Percentiles rank a stretch among this genome's conserved stretches.
phyloP scores from a whole-genome alignment of 2,113 vertebrate genomes.

The Suncus etruscus region DNA sequence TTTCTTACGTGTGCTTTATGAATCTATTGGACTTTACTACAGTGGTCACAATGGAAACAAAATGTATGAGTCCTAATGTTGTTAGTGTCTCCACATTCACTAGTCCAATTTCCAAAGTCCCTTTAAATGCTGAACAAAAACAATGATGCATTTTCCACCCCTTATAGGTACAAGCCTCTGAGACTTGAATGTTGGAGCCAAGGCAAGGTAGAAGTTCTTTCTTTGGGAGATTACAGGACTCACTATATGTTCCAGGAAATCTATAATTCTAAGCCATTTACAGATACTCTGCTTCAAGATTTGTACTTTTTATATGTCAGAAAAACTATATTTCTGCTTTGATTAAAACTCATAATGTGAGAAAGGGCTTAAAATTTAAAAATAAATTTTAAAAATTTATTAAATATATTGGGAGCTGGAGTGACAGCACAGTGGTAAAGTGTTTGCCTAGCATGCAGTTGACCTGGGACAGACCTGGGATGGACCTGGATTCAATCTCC shows the following conservation, averaged over 20 bases:
- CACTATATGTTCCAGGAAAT: neutral
- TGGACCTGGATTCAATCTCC: no score
- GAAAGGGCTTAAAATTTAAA: neutral
- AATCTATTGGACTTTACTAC: neutral
- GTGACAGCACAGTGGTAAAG: no score
- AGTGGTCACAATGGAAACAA: no score
- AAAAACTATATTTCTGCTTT: neutral
- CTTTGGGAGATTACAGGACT: neutral
- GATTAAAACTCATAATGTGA: neutral
- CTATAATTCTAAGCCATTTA: neutral
- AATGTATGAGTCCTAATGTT: no score
- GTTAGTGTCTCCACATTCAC: no score
- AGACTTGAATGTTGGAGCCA: neutral
- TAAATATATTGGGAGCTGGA: no score
- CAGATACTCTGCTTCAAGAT: neutral
- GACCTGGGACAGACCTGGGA: no score
- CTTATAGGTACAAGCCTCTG: neutral
- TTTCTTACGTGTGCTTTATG: neutral
- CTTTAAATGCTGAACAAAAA: neutral
- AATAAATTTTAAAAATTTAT: neutral
- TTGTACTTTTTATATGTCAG: neutral
- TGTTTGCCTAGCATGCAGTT: no score
- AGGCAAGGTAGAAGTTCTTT: neutral
- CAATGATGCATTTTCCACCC: rapidly evolving
- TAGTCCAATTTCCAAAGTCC: no score